Evolutionary conservation across 2,888 invertebrate species (phyloP).

Genomic region (Nineta flava): DNA sequence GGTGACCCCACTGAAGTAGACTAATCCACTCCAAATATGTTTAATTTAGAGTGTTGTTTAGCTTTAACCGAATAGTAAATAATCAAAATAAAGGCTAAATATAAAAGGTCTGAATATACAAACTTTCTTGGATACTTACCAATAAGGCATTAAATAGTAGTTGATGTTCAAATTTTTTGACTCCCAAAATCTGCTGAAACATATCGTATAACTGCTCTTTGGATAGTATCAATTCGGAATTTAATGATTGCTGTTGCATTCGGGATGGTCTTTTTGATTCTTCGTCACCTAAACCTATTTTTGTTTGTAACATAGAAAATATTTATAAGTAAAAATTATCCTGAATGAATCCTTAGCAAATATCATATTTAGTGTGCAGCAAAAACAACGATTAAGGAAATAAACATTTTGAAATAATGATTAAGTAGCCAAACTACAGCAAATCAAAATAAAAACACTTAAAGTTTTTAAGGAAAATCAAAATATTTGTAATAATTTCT

Average conservation of each 20-base stretch:
- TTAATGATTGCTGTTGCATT: conserved; percentile 77
- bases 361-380: not conserved
- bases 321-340: not conserved
- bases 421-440: not conserved
- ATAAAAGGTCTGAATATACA: too few relatives aligned
- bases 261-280: conserved; percentile 74
- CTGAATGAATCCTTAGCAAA: not conserved
- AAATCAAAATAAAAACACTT: not conserved
- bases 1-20: too few relatives aligned
- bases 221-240: conserved; percentile 86
- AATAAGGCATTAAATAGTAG: conserved; percentile 95
- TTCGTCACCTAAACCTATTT: conserved; percentile 55
- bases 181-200: conserved; percentile 97
- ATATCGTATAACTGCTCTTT: conserved; percentile 99
- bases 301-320: conserved; percentile 7
- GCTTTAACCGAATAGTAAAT: too few relatives aligned
- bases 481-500: too few relatives aligned
- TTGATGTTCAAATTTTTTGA: conserved; percentile 99
- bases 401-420: not conserved
- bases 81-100: too few relatives aligned
- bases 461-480: too few relatives aligned
- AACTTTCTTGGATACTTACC: conserved; percentile 38
- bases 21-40: too few relatives aligned
- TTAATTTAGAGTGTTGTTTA: too few relatives aligned
- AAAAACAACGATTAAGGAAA: not conserved